Evolutionary conservation across 2,888 invertebrate genomes (phyloP), one percentile per base, ranked within the genome.

Genomic region (Aplocera efformata): DNA sequence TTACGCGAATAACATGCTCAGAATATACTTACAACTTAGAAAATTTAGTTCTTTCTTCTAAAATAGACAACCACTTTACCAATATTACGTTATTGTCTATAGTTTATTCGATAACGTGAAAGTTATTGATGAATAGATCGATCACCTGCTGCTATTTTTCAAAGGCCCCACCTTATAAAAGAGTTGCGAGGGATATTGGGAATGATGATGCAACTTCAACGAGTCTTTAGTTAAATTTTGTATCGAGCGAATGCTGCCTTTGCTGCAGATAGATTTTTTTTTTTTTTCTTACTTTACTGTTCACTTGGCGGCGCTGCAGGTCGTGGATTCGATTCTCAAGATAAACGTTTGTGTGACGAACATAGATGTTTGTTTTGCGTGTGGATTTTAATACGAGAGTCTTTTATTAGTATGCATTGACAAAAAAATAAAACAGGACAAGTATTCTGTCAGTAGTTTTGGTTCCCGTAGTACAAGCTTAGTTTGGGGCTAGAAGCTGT

Each of bases 1-100:
- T 40, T 36, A 36, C 32, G 22, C 8, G 39, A 35, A 44, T 32
- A 40, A 25, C 40, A 40, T 40, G 45, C 23, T 17, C 26, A 26
- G 32, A 45, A 40, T 40, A 45, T 26, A 30, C 25, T 26, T 35
- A 26, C 31, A 35, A 22, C 7, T 24, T 10, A 24, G 27, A 17
- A 40, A 30, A 40, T 32, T 32, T 28, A 33, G 40, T 36, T 40
- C 32, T 25, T 25, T 29, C 9, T 26, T 36, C 32, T 29, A 23
- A 40, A 37, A 45, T 40, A 37, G 30, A 33, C n/a, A 45, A 11
- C 36, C 39, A 39, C 35, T 35, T 39, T 40, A 36, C 25, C 44
- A 35, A 36, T 36, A 39, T 28, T 32, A 17, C 2, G 13, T 2
- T 17, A 17, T 17, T 44, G 22, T 32, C 13, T 36, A 11, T 32